Conservation (phyloP, 2,113 vertebrate genomes). For the Sus scrofa region DNA sequence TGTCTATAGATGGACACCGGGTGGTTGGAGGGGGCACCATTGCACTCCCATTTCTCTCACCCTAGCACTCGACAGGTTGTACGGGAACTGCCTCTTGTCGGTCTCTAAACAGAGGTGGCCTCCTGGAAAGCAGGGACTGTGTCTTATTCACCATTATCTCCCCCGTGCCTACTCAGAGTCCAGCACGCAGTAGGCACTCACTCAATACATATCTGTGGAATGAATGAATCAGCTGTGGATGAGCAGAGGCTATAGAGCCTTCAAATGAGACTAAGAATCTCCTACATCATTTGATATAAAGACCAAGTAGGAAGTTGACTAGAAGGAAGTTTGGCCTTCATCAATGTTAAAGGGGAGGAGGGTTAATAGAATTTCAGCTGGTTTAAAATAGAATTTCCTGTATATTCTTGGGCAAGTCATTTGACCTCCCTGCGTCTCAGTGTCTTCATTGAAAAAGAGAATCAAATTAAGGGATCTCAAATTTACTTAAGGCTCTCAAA, state of each 20-base stretch:
- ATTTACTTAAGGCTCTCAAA: neutral
- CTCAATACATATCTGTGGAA: neutral
- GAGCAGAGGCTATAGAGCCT: neutral
- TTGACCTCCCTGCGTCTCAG: neutral
- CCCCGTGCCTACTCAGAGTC: neutral
- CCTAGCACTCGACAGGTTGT: neutral
- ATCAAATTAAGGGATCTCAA: neutral
- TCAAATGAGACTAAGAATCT: neutral
- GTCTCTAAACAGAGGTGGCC: neutral
- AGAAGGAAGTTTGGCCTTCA: neutral
- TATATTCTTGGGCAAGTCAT: neutral
- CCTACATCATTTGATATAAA: neutral
- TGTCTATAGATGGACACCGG: neutral
- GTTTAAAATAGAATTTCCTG: neutral
- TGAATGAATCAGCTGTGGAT: neutral
- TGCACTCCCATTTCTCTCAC: neutral
- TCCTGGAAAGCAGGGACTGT: accelerated
- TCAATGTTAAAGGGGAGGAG: neutral
- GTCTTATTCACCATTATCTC: neutral
- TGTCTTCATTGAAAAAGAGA: constrained; percentile 23
- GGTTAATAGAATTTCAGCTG: neutral
- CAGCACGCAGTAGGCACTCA: neutral
- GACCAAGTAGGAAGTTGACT: neutral
- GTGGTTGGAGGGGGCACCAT: neutral
- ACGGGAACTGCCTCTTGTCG: neutral